Evolutionary conservation across 23 tunicate genomes (phyloP).

Genomic region (Ciona savignyi): DNA sequence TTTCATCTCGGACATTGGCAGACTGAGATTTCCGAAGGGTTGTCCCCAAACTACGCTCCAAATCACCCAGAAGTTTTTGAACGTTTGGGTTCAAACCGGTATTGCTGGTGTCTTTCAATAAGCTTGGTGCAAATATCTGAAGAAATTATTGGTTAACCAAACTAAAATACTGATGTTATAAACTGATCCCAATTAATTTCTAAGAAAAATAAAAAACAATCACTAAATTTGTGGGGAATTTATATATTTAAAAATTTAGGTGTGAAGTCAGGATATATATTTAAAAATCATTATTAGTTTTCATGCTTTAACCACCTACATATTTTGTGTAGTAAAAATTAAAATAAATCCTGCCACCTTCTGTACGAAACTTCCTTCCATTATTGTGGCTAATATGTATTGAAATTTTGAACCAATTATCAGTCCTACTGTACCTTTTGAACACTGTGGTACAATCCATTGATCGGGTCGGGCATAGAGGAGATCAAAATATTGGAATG

Average conservation of each 20-base stretch:
- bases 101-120: constrained; percentile 44
- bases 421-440: constrained; percentile 32
- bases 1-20: neutral
- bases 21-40: constrained; percentile 40
- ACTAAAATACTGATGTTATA: too few species aligned
- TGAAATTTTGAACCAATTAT: neutral
- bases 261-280: neutral
- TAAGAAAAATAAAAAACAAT: neutral
- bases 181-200: neutral
- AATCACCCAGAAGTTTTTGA: constrained; percentile 57
- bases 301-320: neutral
- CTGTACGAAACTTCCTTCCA: neutral
- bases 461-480: constrained; percentile 82
- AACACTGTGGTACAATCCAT: constrained; percentile 73
- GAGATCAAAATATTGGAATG: constrained; percentile 44
- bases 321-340: neutral
- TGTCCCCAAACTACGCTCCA: constrained; percentile 69
- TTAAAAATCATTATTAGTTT: neutral
- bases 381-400: neutral
- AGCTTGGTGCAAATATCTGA: constrained; percentile 70
- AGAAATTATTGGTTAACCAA: neutral
- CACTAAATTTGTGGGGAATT: neutral
- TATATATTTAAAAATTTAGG: neutral
- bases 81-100: constrained; percentile 35
- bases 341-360: neutral